phyloP scores from a whole-genome alignment of 2,888 invertebrate species.

The Coleophora deauratella region DNA sequence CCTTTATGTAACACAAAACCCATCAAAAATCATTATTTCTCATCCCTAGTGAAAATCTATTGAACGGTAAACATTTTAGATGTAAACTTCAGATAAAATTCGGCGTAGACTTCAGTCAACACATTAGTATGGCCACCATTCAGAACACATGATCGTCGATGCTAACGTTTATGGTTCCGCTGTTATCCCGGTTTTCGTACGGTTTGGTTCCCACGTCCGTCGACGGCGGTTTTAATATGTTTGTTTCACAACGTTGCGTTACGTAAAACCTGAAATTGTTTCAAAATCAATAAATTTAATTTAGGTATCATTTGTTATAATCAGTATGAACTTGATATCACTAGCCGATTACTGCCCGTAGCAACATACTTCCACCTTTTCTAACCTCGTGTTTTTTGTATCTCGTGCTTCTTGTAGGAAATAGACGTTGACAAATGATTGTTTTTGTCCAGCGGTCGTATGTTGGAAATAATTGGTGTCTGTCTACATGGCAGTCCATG shows the following conservation, averaged over 20 bases:
- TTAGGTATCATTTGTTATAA: conserved; percentile 19
- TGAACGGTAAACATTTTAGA: too few species aligned
- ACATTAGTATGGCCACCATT: conserved; percentile 46
- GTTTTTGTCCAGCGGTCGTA: conserved; percentile 1
- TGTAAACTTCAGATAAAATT: too few species aligned
- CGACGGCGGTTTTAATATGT: too few species aligned
- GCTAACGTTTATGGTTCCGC: conserved; percentile 26
- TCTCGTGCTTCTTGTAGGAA: background rate
- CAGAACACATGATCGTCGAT: conserved; percentile 54
- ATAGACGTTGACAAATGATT: conserved; percentile 7
- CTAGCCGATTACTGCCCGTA: conserved; percentile 14
- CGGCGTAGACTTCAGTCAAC: conserved; percentile 23
- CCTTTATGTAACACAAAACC: conserved; percentile 16
- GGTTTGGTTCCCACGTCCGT: too few species aligned
- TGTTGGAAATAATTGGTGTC: background rate
- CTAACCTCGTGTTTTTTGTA: background rate
- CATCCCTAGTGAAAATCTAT: conserved; percentile 1
- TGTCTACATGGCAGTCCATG: background rate
- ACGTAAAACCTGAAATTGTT: conserved; percentile 44
- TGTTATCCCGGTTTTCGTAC: conserved; percentile 29
- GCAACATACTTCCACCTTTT: background rate
- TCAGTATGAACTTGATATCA: conserved; percentile 18
- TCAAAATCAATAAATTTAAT: conserved; percentile 48
- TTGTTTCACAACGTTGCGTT: conserved; percentile 30
- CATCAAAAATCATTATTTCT: conserved; percentile 5